Conservation (phyloP, 2,888 invertebrate species). For the Tinea semifulvella region DNA sequence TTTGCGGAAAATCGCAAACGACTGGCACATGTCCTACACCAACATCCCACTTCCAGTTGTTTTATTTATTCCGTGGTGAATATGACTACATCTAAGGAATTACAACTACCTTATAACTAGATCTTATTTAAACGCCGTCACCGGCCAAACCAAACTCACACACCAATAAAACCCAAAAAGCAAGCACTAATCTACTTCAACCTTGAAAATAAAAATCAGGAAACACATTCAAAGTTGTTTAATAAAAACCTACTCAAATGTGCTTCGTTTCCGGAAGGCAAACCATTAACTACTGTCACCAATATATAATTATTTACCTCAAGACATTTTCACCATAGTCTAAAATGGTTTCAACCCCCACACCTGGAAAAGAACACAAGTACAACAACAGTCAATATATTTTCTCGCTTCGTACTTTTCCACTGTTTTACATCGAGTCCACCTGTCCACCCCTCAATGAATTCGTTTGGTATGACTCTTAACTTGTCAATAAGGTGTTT, state of each 20-base stretch:
- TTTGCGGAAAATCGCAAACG: too few relatives aligned
- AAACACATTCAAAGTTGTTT: constrained; percentile 21
- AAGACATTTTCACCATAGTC: constrained; percentile 64
- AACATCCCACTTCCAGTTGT: too few relatives aligned
- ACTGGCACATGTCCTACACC: too few relatives aligned
- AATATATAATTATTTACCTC: constrained; percentile 67
- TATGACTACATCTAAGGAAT: too few relatives aligned
- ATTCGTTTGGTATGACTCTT: too few relatives aligned
- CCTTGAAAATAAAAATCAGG: constrained; percentile 36
- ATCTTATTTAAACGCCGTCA: constrained; percentile 32
- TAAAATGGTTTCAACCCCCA: constrained; percentile 65
- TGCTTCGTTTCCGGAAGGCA: constrained; percentile 23
- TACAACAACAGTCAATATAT: constrained; percentile 64
- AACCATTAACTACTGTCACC: constrained; percentile 60
- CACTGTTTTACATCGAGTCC: constrained; percentile 65
- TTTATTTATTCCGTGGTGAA: too few relatives aligned
- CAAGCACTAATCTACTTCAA: constrained; percentile 52
- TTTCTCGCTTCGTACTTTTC: constrained; percentile 37
- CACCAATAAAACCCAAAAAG: constrained; percentile 43
- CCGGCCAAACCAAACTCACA: constrained; percentile 35
- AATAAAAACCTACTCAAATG: constrained; percentile 7
- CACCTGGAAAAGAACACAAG: constrained; percentile 68
- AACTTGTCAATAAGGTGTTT: too few relatives aligned
- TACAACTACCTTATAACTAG: too few relatives aligned
- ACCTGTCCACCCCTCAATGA: constrained; percentile 6